These are phyloP conservation scores for Dryoscopus gambensis DNA, from an alignment of 2,113 vertebrate genomes.

Conservation along the genomic window DNA sequence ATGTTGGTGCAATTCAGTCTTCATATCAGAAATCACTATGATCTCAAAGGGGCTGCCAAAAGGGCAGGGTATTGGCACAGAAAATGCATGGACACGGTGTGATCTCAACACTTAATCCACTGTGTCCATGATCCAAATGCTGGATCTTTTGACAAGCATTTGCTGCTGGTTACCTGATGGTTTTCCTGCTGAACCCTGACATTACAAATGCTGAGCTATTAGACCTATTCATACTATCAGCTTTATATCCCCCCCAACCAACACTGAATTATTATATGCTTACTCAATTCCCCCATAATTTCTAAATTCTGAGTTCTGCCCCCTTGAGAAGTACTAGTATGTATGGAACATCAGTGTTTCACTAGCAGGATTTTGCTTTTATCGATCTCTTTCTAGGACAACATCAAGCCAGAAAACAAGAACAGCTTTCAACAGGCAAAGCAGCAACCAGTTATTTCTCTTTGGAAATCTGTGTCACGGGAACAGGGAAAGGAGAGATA, in stretches of 20 bases:
- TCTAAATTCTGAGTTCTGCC: background rate
- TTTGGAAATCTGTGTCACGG: background rate
- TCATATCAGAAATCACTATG: background rate
- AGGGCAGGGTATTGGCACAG: background rate
- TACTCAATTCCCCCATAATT: background rate
- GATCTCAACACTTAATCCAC: background rate
- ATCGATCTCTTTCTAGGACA: background rate
- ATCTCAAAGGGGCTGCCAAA: background rate
- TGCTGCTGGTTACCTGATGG: background rate
- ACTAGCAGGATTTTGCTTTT: background rate
- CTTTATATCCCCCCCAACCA: background rate
- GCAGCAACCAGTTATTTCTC: background rate
- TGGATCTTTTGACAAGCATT: background rate
- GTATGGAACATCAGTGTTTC: background rate
- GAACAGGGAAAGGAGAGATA: background rate
- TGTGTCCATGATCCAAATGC: accelerated
- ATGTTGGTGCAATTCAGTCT: accelerated
- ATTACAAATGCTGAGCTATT: background rate
- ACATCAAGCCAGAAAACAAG: background rate
- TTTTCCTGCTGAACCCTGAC: background rate
- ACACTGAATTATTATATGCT: background rate
- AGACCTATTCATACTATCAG: background rate
- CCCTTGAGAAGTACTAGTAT: background rate
- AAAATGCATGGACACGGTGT: background rate
- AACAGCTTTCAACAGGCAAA: background rate